Base-by-base conservation (phyloP, 2,797 vertebrate genomes). In the Dicrostonyx torquatus region DNA sequence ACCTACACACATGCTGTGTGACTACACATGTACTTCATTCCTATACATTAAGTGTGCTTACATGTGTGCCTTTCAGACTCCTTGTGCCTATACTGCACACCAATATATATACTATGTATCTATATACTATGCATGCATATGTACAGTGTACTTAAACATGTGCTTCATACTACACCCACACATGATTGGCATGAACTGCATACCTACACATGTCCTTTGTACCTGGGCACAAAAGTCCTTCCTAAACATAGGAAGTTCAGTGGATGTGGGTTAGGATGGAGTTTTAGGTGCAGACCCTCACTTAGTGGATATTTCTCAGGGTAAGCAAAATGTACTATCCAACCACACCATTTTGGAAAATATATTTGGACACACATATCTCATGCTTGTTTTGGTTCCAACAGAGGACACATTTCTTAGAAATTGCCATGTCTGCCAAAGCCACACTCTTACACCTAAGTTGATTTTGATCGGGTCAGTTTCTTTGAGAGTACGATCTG, bases 61-160 rank as follows among this genome's bases (percentile, higher is more conserved):
- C 45, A 68, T 50, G 20, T 26, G 22, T 85, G 12, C 20, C 31
- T 48, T 34, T 20, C 82, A 48, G 82, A 66, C 60, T n/a, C 6
- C 12, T 48, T 10, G 31, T 76, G 13, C 20, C 29, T 62, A 76
- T 29, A n/a, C 43, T 37, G 4, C 11, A 45, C 53, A 22, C 40
- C 48, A 18, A 68, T 18, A 31, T 10, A 68, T 7, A 2, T 2
- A 31, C 12, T 29, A 2, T 17, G 40, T 53, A 31, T 22, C 5
- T 66, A 48, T 6, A n/a, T 5, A 0, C 5, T 20, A 13, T 1
- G 1, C 4, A 13, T 60, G 14, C 24, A 60, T 3, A 4, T 60
- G 62, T 73, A 45, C 48, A 26, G 29, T 18, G 22, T 4, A 0
- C 73, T 31, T 68, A 45, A 53, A 37, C 7, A 9, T 60, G 31